Conservation (phyloP, 2,888 invertebrate genomes). For the Hanleya hanleyi region DNA sequence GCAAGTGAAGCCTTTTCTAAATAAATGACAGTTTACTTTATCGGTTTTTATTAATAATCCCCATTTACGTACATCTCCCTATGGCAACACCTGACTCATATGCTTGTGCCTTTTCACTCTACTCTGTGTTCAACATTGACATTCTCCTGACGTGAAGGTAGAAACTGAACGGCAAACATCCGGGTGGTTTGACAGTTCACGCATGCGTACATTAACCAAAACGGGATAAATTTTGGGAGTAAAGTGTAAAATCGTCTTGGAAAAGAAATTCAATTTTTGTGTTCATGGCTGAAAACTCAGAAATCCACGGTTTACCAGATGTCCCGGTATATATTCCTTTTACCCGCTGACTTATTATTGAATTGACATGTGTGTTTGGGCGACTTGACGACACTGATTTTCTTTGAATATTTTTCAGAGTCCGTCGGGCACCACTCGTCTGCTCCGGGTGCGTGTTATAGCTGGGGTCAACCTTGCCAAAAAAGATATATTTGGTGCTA, state of each 20-base stretch:
- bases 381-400: background rate
- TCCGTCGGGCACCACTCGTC: conserved; percentile 53
- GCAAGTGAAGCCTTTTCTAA: too few species aligned
- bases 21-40: too few species aligned
- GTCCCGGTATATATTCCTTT: conserved; percentile 39
- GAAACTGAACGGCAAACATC: background rate
- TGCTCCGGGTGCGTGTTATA: conserved; percentile 64
- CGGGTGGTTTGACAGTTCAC: background rate
- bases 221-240: background rate
- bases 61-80: background rate
- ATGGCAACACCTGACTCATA: background rate
- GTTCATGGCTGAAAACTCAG: conserved; percentile 39
- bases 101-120: background rate
- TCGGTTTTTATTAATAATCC: too few species aligned
- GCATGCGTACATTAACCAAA: background rate
- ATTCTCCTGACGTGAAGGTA: background rate
- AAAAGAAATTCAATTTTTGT: background rate
- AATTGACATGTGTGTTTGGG: background rate
- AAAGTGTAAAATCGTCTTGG: background rate
- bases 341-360: background rate
- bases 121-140: background rate
- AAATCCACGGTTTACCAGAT: conserved; percentile 50
- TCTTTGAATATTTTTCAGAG: conserved; percentile 38
- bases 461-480: conserved; percentile 85
- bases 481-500: conserved; percentile 99